Evolutionary conservation across 35 echinoderm and acorn worm species (phyloP).

Genomic region (Anneissia japonica): DNA sequence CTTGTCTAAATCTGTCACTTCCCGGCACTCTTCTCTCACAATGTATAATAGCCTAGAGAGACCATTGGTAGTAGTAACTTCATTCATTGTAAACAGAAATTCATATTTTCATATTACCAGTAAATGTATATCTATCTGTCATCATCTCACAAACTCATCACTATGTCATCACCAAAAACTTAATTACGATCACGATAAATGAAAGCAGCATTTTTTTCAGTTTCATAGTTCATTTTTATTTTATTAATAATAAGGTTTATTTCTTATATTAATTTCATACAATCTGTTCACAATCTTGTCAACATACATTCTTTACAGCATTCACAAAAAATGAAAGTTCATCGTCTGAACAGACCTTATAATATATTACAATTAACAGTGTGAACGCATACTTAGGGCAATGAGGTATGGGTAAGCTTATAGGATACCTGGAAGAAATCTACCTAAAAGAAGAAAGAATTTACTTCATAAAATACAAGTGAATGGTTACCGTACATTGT

Average conservation of each 20-base stretch:
- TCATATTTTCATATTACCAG: too few species aligned
- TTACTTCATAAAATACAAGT: neutral
- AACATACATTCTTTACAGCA: neutral
- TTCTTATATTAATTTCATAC: neutral
- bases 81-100: too few species aligned
- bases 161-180: too few species aligned
- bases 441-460: neutral
- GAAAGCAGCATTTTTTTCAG: neutral
- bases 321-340: neutral
- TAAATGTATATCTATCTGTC: too few species aligned
- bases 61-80: too few species aligned
- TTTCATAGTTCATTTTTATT: neutral
- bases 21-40: too few species aligned
- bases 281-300: neutral
- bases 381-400: neutral
- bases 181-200: too few species aligned
- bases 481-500: neutral
- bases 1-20: too few species aligned
- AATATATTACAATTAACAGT: neutral
- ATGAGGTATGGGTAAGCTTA: neutral
- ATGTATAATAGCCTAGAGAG: too few species aligned
- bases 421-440: neutral
- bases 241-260: constrained; percentile 3
- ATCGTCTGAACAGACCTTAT: neutral
- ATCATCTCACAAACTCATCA: too few species aligned